These are phyloP conservation scores for Moxostoma hubbsi DNA, from an alignment of 2,797 vertebrate genomes.

Conservation along the genomic window DNA sequence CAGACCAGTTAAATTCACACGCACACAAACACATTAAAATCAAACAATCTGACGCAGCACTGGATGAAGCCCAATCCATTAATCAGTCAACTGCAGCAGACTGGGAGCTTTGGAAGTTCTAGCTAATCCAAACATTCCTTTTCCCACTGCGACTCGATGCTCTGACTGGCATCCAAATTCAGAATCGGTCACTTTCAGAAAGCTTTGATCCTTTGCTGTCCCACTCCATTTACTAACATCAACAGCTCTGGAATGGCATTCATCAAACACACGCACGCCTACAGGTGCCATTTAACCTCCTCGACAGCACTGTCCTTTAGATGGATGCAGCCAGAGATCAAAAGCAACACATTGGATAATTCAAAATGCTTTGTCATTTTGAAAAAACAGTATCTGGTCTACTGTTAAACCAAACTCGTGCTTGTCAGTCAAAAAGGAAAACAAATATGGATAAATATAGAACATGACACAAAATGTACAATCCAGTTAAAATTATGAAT, in stretches of 20 bases:
- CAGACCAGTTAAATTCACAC: neutral
- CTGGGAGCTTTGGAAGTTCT: neutral
- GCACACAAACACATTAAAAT: constrained; percentile 8
- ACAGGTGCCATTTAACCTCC: neutral
- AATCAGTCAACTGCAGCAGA: constrained; percentile 29
- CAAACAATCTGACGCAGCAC: neutral
- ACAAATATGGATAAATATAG: too few species aligned
- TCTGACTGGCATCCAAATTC: constrained; percentile 25
- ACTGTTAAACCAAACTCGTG: too few species aligned
- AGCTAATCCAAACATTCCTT: constrained; percentile 20
- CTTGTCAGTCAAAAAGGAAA: too few species aligned
- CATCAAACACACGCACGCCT: neutral
- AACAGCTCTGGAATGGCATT: neutral
- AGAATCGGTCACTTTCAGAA: neutral
- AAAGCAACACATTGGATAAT: too few species aligned
- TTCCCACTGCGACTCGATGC: neutral
- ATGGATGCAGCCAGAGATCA: neutral
- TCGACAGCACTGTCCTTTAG: neutral
- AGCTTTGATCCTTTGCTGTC: constrained; percentile 25
- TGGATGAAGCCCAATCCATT: constrained; percentile 28
- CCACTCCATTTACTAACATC: neutral
- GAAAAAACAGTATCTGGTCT: too few species aligned
- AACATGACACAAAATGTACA: too few species aligned
- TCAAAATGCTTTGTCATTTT: too few species aligned
- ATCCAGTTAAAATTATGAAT: too few species aligned